phyloP scores from a whole-genome alignment of 1,140 invertebrate species.

The Neocloeon triangulifer region DNA sequence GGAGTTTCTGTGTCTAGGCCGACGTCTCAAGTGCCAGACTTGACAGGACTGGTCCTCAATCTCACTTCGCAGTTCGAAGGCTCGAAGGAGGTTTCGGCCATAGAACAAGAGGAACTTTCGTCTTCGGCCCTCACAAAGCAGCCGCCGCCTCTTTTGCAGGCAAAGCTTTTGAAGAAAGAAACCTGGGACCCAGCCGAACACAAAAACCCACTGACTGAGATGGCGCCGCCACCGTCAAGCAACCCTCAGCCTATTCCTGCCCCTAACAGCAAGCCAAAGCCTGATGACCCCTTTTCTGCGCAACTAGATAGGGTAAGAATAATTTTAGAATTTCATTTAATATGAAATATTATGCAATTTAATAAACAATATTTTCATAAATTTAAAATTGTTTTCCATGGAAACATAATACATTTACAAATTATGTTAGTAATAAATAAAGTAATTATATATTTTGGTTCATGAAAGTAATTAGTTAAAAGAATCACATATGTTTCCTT shows the following conservation, averaged over 20 bases:
- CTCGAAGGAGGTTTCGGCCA: constrained; percentile 8
- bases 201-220: background rate
- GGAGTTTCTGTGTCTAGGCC: constrained; percentile 8
- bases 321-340: too few species aligned
- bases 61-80: constrained; percentile 32
- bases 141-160: constrained; percentile 11
- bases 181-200: constrained; percentile 35
- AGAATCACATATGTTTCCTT: too few species aligned
- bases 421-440: too few species aligned
- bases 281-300: constrained; percentile 42
- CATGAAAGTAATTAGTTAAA: too few species aligned
- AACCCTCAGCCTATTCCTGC: background rate
- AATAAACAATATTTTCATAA: too few species aligned
- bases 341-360: too few species aligned
- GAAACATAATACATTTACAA: too few species aligned
- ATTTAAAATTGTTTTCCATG: too few species aligned
- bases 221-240: background rate
- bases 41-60: constrained; percentile 36
- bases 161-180: constrained; percentile 26
- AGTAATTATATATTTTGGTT: too few species aligned
- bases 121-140: constrained; percentile 13
- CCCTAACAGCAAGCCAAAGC: constrained; percentile 10
- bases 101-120: background rate
- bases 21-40: constrained; percentile 17
- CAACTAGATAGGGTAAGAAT: constrained; percentile 43